phyloP scores from a whole-genome alignment of 2,113 vertebrate species.

The Cavia porcellus region DNA sequence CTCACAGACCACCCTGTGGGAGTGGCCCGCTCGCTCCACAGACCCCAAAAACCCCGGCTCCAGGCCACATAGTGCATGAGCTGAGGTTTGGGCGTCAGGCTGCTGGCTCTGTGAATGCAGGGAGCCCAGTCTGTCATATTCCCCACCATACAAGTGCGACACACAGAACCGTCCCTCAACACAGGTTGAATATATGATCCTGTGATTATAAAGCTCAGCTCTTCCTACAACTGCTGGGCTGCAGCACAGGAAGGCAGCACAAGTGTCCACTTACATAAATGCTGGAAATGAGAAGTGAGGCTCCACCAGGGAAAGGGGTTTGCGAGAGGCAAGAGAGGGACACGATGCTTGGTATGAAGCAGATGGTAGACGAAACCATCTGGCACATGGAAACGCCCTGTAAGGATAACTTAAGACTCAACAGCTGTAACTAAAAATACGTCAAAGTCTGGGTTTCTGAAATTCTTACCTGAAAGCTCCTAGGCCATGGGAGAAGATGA shows the following conservation, averaged over 20 bases:
- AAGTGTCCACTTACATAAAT: background rate
- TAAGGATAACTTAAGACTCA: background rate
- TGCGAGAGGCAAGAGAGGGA: background rate
- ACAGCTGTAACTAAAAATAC: background rate
- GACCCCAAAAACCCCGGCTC: background rate
- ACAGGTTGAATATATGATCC: background rate
- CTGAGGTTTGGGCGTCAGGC: background rate
- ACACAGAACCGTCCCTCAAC: background rate
- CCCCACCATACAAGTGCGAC: rapidly evolving
- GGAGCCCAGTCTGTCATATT: background rate
- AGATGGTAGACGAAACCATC: background rate
- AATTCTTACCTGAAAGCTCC: conserved; percentile 88
- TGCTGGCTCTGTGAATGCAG: background rate
- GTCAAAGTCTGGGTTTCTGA: background rate
- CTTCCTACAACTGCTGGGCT: background rate
- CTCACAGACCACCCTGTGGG: background rate
- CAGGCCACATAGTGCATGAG: background rate
- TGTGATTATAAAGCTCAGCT: background rate
- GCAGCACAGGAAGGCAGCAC: background rate
- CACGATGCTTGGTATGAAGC: background rate
- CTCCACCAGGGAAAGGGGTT: background rate
- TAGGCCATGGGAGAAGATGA: conserved; percentile 91
- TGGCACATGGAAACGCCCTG: conserved; percentile 36
- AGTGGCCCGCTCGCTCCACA: background rate
- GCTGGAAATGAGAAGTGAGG: background rate